A percentile compares a stretch with the other conserved stretches of the same genome.
Evolutionary conservation across 2,888 invertebrate species (phyloP).

Genomic region (Aradus depressus): DNA sequence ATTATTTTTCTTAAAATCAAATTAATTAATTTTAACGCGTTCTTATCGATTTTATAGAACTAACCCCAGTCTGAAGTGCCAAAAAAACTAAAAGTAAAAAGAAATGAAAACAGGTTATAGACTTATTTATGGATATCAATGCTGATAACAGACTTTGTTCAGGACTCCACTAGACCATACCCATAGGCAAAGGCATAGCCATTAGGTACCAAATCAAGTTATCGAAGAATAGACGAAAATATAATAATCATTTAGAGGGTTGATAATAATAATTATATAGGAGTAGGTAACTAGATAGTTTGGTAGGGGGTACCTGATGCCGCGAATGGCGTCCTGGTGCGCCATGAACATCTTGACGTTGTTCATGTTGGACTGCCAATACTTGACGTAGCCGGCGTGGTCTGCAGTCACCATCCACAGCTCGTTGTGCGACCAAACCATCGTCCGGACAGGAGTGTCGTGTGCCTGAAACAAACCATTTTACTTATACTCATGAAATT

Average conservation of each 20-base stretch:
- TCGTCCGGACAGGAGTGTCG: constrained; percentile 95
- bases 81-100: no score
- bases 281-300: no score
- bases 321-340: constrained; percentile 98
- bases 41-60: no score
- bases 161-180: no score
- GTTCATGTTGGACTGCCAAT: constrained; percentile 99
- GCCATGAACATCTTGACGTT: constrained; percentile 99
- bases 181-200: no score
- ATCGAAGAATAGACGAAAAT: neutral
- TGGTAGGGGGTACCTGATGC: constrained; percentile 68
- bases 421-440: constrained; percentile 99
- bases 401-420: constrained; percentile 99
- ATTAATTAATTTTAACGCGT: no score
- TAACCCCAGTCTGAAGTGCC: no score
- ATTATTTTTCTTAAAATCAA: no score
- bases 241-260: constrained; percentile 1
- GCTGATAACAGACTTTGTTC: no score
- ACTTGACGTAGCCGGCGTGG: constrained; percentile 96
- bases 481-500: neutral
- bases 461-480: constrained; percentile 67
- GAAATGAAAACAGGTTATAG: no score
- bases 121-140: no score
- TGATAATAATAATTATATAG: constrained; percentile 7
- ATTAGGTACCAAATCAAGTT: no score